Base-by-base conservation (phyloP, 2,113 vertebrate genomes). In the Todiramphus saurophagus region DNA sequence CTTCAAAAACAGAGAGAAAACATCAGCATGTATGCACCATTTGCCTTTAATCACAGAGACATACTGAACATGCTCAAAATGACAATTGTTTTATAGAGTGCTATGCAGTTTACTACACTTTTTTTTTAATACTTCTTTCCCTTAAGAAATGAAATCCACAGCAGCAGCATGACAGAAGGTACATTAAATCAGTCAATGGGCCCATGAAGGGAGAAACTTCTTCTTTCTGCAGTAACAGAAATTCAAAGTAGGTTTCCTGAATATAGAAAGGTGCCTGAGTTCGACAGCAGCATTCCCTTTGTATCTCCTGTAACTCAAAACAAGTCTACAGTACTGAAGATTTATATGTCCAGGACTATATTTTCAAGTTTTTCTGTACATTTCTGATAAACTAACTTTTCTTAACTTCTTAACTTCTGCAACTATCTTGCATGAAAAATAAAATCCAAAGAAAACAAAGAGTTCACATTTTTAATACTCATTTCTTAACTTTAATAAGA, bases 11-110 rank as follows among this genome's bases (percentile, higher is more conserved):
- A 74, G 64, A 62, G 37, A 67, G 50, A 85, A 92, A 89, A 69
- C 30, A 41, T 43, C 59, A 91, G 58, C 63, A 74, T 69, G 53
- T 66, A 28, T 43, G 67, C n/a, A 28, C 53, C 25, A 43, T 89
- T 93, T 92, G 53, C 73, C 46, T 96, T 94, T 63, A 84, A 94
- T 87, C 67, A 35, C n/a, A 75, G 51, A 87, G 55, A 76, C 48
- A 35, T 53, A 37, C 62, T 39, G 77, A 66, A 76, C 73, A 68
- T 70, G 77, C 41, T 69, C 2, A 0, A 94, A 92, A 92, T 79
- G 67, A 59, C 81, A 83, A 66, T 70, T 74, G 69, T 58, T 91
- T 89, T 89, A 87, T 37, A 94, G 83, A 87, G 92, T 89, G 68
- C 82, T 90, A 44, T 84, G 62, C 62, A 44, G 53, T 72, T 89